A percentile compares a stretch with the other conserved stretches of the same genome.
Conservation (phyloP, 2,113 vertebrate species). For the Oryzias javanicus region DNA sequence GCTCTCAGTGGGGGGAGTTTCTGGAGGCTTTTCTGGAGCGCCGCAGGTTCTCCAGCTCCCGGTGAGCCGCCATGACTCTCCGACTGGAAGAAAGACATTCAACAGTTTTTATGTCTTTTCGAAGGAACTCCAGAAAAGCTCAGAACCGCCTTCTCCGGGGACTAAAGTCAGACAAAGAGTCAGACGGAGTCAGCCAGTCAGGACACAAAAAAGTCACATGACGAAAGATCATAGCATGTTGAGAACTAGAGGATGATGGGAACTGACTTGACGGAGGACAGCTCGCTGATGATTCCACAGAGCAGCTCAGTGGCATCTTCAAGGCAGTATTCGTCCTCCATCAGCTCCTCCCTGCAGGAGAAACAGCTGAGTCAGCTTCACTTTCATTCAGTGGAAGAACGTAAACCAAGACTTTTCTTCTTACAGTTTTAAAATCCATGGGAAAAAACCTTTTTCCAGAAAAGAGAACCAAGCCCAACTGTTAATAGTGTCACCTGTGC, state of each 20-base stretch:
- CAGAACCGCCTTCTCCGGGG: no score
- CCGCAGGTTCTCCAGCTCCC: conserved; percentile 63
- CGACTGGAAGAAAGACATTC: conserved; percentile 46
- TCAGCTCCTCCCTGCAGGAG: conserved; percentile 44
- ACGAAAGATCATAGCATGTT: background rate
- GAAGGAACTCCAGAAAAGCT: no score
- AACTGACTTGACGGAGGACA: conserved; percentile 86
- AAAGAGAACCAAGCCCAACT: no score
- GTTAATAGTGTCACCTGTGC: no score
- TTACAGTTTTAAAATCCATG: no score
- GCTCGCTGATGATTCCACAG: conserved; percentile 81
- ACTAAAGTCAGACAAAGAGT: no score
- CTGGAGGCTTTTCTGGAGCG: conserved; percentile 51
- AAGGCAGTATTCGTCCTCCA: conserved; percentile 10
- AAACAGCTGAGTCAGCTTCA: no score
- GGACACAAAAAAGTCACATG: conserved; percentile 9
- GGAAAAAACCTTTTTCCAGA: no score
- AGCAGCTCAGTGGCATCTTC: conserved; percentile 80
- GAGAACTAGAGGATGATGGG: background rate
- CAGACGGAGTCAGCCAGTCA: conserved; percentile 23
- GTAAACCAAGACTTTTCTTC: no score
- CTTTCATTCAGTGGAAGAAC: no score
- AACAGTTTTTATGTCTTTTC: no score
- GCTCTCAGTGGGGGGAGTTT: conserved; percentile 13
- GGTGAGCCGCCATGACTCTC: conserved; percentile 69